phyloP scores from a whole-genome alignment of 2,797 vertebrate genomes.

The Sebastolobus altivelis region DNA sequence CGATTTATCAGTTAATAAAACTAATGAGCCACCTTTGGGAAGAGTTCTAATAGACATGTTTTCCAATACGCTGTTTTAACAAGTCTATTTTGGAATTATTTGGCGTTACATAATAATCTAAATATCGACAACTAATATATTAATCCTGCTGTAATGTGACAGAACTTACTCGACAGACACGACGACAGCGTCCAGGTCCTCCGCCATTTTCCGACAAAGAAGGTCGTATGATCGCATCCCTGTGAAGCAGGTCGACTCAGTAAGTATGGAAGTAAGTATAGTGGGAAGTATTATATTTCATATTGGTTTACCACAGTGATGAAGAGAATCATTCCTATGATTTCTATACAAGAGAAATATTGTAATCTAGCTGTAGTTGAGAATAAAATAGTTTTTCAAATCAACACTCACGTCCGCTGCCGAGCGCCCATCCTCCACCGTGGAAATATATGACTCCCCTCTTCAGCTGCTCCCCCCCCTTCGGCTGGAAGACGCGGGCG shows the following conservation, averaged over 20 bases:
- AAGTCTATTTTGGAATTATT: neutral
- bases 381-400: neutral
- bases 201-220: constrained; percentile 90
- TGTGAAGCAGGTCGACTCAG: constrained; percentile 55
- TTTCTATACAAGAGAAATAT: too few species aligned
- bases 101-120: neutral
- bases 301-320: neutral
- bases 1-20: neutral
- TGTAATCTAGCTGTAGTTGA: too few species aligned
- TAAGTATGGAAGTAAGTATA: neutral
- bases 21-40: neutral
- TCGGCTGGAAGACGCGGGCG: constrained; percentile 90
- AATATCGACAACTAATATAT: neutral
- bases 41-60: neutral
- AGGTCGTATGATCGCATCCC: constrained; percentile 92
- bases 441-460: constrained; percentile 92
- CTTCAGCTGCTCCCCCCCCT: constrained; percentile 72
- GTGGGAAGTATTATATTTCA: too few species aligned
- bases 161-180: constrained; percentile 94
- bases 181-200: constrained; percentile 92
- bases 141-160: neutral
- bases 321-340: too few species aligned
- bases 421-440: constrained; percentile 94
- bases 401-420: constrained; percentile 89
- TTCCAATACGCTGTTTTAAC: neutral